Evolutionary conservation across 2,113 vertebrate genomes (phyloP), one percentile per base, ranked within the genome.

Genomic region (Dipodomys merriami): DNA sequence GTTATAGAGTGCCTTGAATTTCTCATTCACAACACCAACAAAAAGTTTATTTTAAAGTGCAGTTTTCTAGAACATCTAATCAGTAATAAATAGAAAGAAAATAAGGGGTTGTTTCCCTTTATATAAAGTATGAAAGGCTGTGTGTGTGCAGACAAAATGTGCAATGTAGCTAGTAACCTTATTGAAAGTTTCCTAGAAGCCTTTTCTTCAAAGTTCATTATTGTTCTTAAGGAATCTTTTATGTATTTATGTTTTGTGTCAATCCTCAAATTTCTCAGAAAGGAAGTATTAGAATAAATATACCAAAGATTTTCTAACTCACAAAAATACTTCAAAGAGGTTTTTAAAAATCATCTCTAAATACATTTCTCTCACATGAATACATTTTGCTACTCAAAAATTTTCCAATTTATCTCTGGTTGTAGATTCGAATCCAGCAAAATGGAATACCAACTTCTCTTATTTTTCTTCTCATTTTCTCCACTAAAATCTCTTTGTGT

Each of bases 231-330:
- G 71, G 35, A 95, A 92, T 64, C 85, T 27, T 89, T 49, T 83
- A 85, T 62, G 72, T 91, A 87, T 35, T 89, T 7, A 23, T 92
- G 79, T 82, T 95, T 88, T 86, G 72, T 77, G 29, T 57, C 44
- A 85, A 80, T 86, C 9, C 8, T 83, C n/a, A 91, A 44, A 82
- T 91, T 89, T 94, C 65, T 89, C 68, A 90, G 82, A 77, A 93
- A 91, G 60, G 44, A 91, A 94, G 96, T 95, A 77, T 69, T 81
- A 18, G n/a, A 94, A 87, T 73, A 86, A 79, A 95, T 73, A 53
- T 85, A 78, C 85, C 30, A 86, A 0, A 91, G 33, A 94, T 69
- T 93, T 25, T 76, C 81, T 74, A 82, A 78, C 35, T 83, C 16
- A 77, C 83, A 72, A 65, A 64, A 76, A 71, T 68, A 91, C 16